phyloP scores from a whole-genome alignment of 1,140 invertebrate species.

The Phymastichus coffea region DNA sequence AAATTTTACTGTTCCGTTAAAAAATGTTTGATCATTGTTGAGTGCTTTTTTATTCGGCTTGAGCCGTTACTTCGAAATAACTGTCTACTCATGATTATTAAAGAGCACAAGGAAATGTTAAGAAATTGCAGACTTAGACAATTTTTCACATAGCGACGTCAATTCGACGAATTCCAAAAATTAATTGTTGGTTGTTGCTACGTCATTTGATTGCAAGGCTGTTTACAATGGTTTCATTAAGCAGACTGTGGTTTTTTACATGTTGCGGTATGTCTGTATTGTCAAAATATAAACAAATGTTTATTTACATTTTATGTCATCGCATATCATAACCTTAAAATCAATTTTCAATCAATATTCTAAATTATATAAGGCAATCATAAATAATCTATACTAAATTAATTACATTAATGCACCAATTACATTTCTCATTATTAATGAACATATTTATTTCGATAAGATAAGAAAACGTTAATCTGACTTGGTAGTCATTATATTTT shows the following conservation, averaged over 20 bases:
- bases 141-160: conserved; percentile 3
- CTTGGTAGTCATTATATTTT: too few species aligned
- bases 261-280: conserved; percentile 37
- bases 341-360: conserved; percentile 28
- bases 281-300: not conserved
- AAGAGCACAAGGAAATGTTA: conserved; percentile 11
- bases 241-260: conserved; percentile 35
- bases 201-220: not conserved
- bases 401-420: too few species aligned
- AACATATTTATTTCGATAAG: conserved; percentile 2
- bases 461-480: too few species aligned
- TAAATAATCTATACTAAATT: conserved; percentile 8
- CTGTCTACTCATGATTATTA: not conserved
- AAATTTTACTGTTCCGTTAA: too few species aligned
- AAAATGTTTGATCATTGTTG: not conserved
- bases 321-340: conserved; percentile 37
- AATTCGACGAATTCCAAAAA: not conserved
- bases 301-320: conserved; percentile 3
- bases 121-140: not conserved
- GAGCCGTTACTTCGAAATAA: too few species aligned
- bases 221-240: conserved; percentile 40
- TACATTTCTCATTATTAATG: not conserved
- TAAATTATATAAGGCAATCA: conserved; percentile 6
- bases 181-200: not conserved
- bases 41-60: not conserved